Conservation (phyloP, 2,888 invertebrate genomes). For the Leptopilina myrica region DNA sequence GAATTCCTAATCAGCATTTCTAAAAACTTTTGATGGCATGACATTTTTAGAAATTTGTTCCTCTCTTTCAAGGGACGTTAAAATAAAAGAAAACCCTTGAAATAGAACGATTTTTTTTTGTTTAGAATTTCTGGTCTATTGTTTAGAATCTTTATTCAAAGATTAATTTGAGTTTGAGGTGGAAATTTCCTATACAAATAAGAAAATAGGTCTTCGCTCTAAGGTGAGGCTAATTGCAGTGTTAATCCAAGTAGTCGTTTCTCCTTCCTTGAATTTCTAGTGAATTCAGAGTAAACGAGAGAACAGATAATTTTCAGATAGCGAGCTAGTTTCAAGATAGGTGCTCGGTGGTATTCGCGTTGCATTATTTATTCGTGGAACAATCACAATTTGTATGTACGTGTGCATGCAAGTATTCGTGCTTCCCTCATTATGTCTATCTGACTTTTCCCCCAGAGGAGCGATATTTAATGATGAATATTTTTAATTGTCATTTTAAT, state of each 20-base stretch:
- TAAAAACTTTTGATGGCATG: too few species aligned
- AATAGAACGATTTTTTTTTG: too few species aligned
- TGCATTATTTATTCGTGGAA: conserved; percentile 30
- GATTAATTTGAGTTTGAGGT: neutral
- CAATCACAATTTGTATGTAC: conserved; percentile 14
- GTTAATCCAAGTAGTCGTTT: conserved; percentile 5
- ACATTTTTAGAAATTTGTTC: too few species aligned
- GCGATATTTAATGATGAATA: neutral
- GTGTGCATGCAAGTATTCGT: neutral
- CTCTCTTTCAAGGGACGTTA: too few species aligned
- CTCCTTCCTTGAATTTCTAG: neutral
- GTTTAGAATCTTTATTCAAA: too few species aligned
- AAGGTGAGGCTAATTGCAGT: conserved; percentile 20
- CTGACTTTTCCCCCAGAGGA: neutral
- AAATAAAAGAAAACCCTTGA: too few species aligned
- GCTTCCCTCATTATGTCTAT: neutral
- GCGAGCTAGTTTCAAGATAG: conserved; percentile 10
- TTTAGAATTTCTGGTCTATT: too few species aligned
- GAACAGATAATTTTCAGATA: conserved; percentile 17
- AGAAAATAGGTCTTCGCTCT: neutral
- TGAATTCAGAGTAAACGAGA: conserved; percentile 17
- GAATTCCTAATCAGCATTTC: too few species aligned
- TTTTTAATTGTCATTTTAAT: neutral
- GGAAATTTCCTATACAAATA: neutral
- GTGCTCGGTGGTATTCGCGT: neutral